These are phyloP conservation scores for Elmis aenea DNA, from an alignment of 2,888 invertebrate genomes.

Conservation along the genomic window DNA sequence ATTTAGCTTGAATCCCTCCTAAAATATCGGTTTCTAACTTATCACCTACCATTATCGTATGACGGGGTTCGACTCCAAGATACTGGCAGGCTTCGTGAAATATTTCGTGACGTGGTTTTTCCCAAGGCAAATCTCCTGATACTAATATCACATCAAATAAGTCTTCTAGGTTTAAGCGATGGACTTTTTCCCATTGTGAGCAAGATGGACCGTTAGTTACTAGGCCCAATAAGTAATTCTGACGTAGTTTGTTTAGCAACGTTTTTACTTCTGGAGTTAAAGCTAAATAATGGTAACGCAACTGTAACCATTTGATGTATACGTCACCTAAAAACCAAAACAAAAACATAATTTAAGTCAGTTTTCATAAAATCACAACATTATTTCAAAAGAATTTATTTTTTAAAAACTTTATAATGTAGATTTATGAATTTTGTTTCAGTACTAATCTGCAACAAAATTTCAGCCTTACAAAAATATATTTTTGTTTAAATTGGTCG, in stretches of 20 bases:
- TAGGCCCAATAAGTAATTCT: constrained; percentile 70
- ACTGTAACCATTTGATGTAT: constrained; percentile 72
- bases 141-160: constrained; percentile 78
- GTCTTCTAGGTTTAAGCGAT: constrained; percentile 61
- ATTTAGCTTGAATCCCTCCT: constrained; percentile 72
- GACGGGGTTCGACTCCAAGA: constrained; percentile 66
- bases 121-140: constrained; percentile 80
- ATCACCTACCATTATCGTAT: constrained; percentile 84
- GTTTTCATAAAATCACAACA: too few species aligned
- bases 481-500: too few species aligned
- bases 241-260: constrained; percentile 64
- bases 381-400: too few species aligned
- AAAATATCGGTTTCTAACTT: constrained; percentile 83
- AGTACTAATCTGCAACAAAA: too few species aligned
- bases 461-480: too few species aligned
- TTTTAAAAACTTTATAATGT: neutral
- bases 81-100: constrained; percentile 75
- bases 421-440: neutral
- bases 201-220: constrained; percentile 84
- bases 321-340: constrained; percentile 55
- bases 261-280: constrained; percentile 63
- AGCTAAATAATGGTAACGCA: constrained; percentile 72
- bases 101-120: constrained; percentile 78
- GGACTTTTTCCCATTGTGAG: constrained; percentile 86
- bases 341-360: constrained; percentile 2